Evolutionary conservation across 1,140 invertebrate species (phyloP).

Genomic region (Lepidurus arcticus): DNA sequence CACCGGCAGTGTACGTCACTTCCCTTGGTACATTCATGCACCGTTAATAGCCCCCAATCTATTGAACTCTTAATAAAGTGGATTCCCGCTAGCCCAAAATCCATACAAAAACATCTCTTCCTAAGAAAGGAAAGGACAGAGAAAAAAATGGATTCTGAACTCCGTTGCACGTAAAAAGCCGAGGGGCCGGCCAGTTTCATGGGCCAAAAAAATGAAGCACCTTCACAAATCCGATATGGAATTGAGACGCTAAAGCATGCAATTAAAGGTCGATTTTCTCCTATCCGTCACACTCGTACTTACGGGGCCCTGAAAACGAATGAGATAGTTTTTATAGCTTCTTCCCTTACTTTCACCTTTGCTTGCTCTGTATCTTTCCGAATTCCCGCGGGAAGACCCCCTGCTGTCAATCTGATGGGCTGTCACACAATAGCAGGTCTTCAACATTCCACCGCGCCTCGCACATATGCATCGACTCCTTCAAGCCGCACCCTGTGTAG

Average conservation of each 20-base stretch:
- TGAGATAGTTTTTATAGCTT: neutral
- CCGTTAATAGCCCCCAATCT: too few species aligned
- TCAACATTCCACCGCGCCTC: neutral
- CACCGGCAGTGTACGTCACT: too few species aligned
- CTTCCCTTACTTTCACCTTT: neutral
- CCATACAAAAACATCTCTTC: too few species aligned
- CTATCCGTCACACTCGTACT: neutral
- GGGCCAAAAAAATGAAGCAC: too few species aligned
- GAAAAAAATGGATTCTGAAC: too few species aligned
- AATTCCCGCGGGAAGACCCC: slow-evolving; percentile 16
- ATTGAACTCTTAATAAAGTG: too few species aligned
- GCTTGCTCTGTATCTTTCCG: neutral
- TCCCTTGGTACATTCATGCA: too few species aligned
- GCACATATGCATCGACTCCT: neutral
- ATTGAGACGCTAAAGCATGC: neutral
- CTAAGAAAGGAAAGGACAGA: too few species aligned
- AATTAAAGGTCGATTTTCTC: neutral
- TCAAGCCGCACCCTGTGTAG: neutral
- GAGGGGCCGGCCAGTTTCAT: too few species aligned
- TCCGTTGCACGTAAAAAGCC: too few species aligned
- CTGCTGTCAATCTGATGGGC: slow-evolving; percentile 12
- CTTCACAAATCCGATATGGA: neutral
- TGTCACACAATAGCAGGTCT: slow-evolving; percentile 10
- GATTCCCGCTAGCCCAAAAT: too few species aligned
- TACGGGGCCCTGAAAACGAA: neutral